Conservation (phyloP, 2,888 invertebrate species). For the Meta bourneti region DNA sequence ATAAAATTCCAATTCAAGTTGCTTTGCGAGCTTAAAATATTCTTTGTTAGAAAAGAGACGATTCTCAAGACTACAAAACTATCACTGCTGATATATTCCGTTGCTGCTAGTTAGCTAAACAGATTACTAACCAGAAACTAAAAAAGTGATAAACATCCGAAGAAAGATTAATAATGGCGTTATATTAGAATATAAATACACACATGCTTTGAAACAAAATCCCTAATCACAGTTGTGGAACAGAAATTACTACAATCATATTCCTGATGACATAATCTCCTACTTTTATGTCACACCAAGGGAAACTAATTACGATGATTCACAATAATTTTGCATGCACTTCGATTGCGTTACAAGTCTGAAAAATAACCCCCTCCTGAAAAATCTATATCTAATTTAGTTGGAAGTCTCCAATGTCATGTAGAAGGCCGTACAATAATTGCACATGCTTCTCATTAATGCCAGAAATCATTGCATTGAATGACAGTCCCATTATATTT, state of each 20-base stretch:
- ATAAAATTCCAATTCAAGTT: too few species aligned
- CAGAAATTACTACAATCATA: neutral
- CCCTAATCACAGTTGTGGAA: neutral
- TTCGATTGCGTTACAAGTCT: neutral
- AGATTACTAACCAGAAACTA: too few species aligned
- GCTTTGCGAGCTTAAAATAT: too few species aligned
- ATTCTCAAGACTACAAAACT: too few species aligned
- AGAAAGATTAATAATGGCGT: too few species aligned
- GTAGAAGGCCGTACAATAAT: neutral
- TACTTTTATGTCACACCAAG: neutral
- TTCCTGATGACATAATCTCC: neutral
- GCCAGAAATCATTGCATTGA: neutral
- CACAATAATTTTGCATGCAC: neutral
- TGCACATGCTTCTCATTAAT: neutral
- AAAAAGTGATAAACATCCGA: too few species aligned
- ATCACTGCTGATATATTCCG: too few species aligned
- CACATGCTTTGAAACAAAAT: too few species aligned
- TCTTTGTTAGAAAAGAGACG: too few species aligned
- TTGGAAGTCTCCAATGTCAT: neutral
- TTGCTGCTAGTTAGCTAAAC: too few species aligned
- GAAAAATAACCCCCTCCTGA: neutral
- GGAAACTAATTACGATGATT: neutral
- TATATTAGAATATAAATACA: too few species aligned
- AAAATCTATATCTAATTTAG: neutral
- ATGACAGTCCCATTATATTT: constrained; percentile 8